Evolutionary conservation across 1,140 invertebrate genomes (phyloP).

Genomic region (Homarus americanus): DNA sequence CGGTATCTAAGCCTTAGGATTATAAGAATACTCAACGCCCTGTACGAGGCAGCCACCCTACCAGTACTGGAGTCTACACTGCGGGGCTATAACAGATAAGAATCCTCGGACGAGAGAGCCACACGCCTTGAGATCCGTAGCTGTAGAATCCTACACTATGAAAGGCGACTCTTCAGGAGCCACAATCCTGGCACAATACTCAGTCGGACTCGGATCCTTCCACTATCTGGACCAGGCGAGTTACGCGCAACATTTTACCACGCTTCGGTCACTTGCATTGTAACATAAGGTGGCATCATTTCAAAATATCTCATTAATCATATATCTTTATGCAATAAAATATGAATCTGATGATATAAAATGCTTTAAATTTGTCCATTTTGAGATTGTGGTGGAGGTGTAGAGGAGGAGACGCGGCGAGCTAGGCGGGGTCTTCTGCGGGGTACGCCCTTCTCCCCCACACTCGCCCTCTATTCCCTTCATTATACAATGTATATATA

Average conservation of each 20-base stretch:
- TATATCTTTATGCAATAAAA: conserved; percentile 69
- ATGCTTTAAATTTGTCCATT: conserved; percentile 50
- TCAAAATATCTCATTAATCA: conserved; percentile 63
- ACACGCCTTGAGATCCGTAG: neutral
- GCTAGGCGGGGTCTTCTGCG: neutral
- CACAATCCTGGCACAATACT: neutral
- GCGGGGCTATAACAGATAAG: neutral
- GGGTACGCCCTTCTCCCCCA: conserved; percentile 23
- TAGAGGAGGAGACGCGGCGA: conserved; percentile 15
- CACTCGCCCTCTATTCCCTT: conserved; percentile 45
- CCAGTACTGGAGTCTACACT: neutral
- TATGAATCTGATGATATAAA: conserved; percentile 58
- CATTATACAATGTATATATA: conserved; percentile 69
- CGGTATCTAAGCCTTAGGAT: neutral
- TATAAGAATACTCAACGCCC: neutral
- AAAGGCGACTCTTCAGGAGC: neutral
- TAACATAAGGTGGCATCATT: conserved; percentile 57
- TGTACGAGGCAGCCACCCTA: neutral
- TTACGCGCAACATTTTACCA: conserved; percentile 28
- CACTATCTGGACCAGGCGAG: conserved; percentile 20
- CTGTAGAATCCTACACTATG: neutral
- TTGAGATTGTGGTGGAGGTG: neutral
- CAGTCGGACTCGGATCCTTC: neutral
- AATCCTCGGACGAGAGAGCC: neutral
- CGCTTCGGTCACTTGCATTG: conserved; percentile 35